These are phyloP conservation scores for Stylophora pistillata DNA, from an alignment of 64 coral and sea anemone species.

Conservation along the genomic window DNA sequence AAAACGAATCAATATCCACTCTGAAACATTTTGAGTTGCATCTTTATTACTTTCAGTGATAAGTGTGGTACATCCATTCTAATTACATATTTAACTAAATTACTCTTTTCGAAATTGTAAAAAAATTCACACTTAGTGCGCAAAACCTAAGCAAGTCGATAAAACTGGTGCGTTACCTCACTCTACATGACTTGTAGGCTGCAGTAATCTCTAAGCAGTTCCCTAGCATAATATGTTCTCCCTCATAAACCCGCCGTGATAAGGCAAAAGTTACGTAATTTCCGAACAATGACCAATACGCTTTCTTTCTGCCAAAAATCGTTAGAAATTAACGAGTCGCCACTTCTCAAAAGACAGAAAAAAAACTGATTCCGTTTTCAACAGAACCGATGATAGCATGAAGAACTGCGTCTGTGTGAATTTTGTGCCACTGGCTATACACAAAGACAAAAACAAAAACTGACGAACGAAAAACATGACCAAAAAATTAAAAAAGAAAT, in stretches of 20 bases:
- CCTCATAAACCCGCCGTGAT: background rate
- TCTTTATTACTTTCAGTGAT: conserved; percentile 2
- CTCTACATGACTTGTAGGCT: background rate
- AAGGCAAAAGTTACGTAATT: background rate
- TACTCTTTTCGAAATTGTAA: background rate
- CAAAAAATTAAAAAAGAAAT: no score
- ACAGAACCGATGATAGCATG: background rate
- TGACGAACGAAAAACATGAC: no score
- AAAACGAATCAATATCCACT: background rate
- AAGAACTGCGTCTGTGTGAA: background rate
- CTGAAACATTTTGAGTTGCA: background rate
- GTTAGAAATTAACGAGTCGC: no score
- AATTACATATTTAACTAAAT: conserved; percentile 9
- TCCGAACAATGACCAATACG: background rate
- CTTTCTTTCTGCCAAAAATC: no score
- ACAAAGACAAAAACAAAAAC: background rate
- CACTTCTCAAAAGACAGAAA: background rate
- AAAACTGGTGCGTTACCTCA: background rate
- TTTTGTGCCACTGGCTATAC: background rate
- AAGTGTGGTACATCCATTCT: background rate
- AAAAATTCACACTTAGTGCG: conserved; percentile 1
- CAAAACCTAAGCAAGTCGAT: background rate
- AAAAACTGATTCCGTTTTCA: background rate
- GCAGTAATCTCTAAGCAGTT: background rate
- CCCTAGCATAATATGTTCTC: background rate